Evolutionary conservation across 2,888 invertebrate species (phyloP).

Genomic region (Hirudinaria manillensis): DNA sequence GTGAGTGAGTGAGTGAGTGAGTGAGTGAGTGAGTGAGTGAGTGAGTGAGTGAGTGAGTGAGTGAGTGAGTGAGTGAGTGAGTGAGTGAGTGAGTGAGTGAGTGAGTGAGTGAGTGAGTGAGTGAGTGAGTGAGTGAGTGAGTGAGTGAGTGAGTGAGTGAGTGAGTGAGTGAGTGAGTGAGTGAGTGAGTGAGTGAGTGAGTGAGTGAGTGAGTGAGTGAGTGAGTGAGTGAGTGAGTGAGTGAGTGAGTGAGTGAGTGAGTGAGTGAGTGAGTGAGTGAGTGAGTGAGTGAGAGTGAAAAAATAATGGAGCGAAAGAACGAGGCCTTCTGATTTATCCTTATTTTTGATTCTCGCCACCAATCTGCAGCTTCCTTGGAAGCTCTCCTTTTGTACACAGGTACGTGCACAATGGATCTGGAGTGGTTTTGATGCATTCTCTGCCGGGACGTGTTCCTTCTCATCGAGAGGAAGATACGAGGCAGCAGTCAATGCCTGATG

Average conservation of each 20-base stretch:
- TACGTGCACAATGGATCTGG: too few relatives aligned
- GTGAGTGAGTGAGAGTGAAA: neutral
- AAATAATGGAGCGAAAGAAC: neutral
- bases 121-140: conserved; percentile 4
- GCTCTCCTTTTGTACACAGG: too few relatives aligned
- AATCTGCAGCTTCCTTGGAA: too few relatives aligned
- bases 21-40: conserved; percentile 38
- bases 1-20: conserved; percentile 35
- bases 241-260: conserved; percentile 37
- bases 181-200: conserved; percentile 30
- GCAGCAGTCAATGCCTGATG: too few relatives aligned
- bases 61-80: conserved; percentile 2
- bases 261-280: conserved; percentile 29
- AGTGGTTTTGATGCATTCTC: too few relatives aligned
- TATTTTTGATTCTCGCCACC: too few relatives aligned
- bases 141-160: conserved; percentile 12
- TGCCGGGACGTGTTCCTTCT: too few relatives aligned
- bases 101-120: neutral
- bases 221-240: conserved; percentile 37
- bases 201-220: conserved; percentile 34
- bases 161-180: conserved; percentile 5
- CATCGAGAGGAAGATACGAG: too few relatives aligned
- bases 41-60: conserved; percentile 36
- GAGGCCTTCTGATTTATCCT: too few relatives aligned
- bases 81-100: conserved; percentile 12